Conservation (phyloP, 2,113 vertebrate species). For the Pseudonaja textilis region DNA sequence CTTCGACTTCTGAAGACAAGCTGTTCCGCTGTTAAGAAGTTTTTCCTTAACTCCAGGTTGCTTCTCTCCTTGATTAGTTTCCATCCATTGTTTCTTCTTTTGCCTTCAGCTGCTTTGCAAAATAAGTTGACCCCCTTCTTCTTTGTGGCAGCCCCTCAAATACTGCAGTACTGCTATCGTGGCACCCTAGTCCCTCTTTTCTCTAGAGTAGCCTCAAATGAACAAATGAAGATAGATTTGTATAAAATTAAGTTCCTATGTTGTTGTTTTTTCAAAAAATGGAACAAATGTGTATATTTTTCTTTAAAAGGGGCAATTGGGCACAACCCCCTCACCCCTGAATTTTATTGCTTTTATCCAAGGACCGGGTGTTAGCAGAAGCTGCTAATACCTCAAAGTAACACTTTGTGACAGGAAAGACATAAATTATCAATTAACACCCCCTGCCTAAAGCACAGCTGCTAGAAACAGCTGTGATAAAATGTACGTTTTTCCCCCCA, state of each 20-base stretch:
- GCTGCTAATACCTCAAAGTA: not conserved
- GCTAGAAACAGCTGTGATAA: conserved; percentile 21
- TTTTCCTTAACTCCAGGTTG: not conserved
- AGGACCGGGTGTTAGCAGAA: conserved; percentile 11
- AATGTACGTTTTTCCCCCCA: not conserved
- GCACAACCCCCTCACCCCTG: not conserved
- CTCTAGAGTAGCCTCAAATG: not conserved
- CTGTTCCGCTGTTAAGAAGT: not conserved
- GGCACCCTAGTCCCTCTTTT: not conserved
- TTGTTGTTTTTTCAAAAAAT: not conserved
- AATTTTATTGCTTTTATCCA: conserved; percentile 6
- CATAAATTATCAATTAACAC: conserved; percentile 1
- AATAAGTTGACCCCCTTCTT: not conserved
- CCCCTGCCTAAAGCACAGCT: conserved; percentile 12
- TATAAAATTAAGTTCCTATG: not conserved
- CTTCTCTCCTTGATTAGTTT: not conserved
- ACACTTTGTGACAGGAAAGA: conserved; percentile 8
- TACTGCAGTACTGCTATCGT: not conserved
- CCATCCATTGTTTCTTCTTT: not conserved
- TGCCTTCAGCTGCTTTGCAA: not conserved
- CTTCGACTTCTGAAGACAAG: not conserved
- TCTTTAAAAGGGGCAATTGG: not conserved
- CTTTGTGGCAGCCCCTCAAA: not conserved
- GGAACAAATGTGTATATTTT: not conserved
- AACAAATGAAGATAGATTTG: not conserved